Evolutionary conservation across 2,888 invertebrate genomes (phyloP), one percentile per base, ranked within the genome.

Genomic region (Thereva nobilitata): DNA sequence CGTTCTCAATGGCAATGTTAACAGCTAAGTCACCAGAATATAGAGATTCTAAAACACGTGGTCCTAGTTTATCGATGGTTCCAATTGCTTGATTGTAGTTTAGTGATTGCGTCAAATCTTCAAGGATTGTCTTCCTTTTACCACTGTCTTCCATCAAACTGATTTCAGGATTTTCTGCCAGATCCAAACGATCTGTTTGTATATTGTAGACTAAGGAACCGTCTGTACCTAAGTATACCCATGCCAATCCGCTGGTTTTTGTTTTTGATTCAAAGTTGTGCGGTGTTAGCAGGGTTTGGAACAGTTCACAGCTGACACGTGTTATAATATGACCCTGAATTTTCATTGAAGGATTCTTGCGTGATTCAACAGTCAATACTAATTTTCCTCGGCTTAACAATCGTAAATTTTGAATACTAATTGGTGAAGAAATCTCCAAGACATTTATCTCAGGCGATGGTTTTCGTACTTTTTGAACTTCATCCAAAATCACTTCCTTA

Each of bases 21-120:
- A 95, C 87, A 12, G 87, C 89, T 34, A 95, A 82, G 72, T 92
- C 91, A 1, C 92, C 93, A 63, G 88, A 88, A 76, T 94, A 92
- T 35, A 95, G 80, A 0, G 92, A 90, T 72, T 93, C 93, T 53
- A 94, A 84, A 3, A 93, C 89, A 71, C 91, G 87, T 0, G 93
- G 92, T 52, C 89, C 90, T 4, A 92, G 85, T 70, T 89, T 86
- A 23, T 90, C 89, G 44, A 92, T 80, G 0, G 89, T 89, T 4
- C 93, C 94, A 71, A 89, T 88, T 0, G 87, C 87, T 80, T 86
- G 80, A 75, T 87, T 81, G 76, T 86, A 82, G 75, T 86, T 78
- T 38, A 85, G 80, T 34, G 82, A 84, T 0, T 86, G 84, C 0
- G 87, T 87, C 57, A 92, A 77, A 73, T 91, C 90, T 76, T 91